Evolutionary conservation across 2,797 vertebrate genomes (phyloP).

Genomic region (Molossus molossus): DNA sequence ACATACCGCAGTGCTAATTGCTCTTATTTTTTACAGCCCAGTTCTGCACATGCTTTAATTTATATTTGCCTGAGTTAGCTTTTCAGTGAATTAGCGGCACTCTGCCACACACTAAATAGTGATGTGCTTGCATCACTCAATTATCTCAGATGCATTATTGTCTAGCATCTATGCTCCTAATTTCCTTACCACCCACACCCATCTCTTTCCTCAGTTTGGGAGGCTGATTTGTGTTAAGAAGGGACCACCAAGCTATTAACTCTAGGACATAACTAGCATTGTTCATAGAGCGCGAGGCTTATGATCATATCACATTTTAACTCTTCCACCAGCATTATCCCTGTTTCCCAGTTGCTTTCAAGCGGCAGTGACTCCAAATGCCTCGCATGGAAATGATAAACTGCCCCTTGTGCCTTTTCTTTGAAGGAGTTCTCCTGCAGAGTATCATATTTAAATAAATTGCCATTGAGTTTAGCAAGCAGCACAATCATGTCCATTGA

Average conservation of each 20-base stretch:
- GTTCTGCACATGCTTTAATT: slow-evolving; percentile 84
- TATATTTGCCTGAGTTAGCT: slow-evolving; percentile 84
- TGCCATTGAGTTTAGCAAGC: slow-evolving; percentile 88
- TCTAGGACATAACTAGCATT: slow-evolving; percentile 76
- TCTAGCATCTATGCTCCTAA: slow-evolving; percentile 76
- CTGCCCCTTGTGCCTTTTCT: slow-evolving; percentile 89
- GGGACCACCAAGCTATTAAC: slow-evolving; percentile 81
- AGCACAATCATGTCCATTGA: slow-evolving; percentile 89
- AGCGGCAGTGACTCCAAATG: slow-evolving; percentile 88
- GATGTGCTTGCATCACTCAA: slow-evolving; percentile 84
- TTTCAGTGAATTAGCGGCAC: slow-evolving; percentile 83
- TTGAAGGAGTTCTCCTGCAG: slow-evolving; percentile 91
- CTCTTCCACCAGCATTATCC: slow-evolving; percentile 84
- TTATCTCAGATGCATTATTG: slow-evolving; percentile 85
- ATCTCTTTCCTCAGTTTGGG: slow-evolving; percentile 70
- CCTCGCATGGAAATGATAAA: slow-evolving; percentile 91
- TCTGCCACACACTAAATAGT: slow-evolving; percentile 82
- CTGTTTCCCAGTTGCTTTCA: slow-evolving; percentile 85
- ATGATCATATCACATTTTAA: slow-evolving; percentile 81
- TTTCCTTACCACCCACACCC: slow-evolving; percentile 80
- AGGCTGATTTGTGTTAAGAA: slow-evolving; percentile 77
- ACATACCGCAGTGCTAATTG: slow-evolving; percentile 84
- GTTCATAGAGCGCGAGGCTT: slow-evolving; percentile 69
- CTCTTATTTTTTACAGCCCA: slow-evolving; percentile 80
- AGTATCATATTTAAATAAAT: slow-evolving; percentile 93